Percentiles rank a stretch among this genome's conserved stretches.
phyloP scores from a whole-genome alignment of 2,113 vertebrate genomes.

The Mystacornis crossleyi region DNA sequence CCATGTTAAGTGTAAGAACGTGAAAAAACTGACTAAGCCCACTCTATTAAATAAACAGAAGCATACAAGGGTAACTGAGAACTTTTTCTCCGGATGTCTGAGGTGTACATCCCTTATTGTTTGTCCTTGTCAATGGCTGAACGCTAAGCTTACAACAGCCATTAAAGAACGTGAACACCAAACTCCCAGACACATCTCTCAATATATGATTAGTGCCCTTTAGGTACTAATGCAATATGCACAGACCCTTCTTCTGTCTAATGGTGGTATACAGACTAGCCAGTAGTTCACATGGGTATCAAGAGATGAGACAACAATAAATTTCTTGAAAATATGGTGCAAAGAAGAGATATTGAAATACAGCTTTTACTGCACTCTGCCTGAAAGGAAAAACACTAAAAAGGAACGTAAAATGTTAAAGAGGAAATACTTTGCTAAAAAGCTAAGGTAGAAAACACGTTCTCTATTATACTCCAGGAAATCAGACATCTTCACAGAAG shows the following conservation, averaged over 20 bases:
- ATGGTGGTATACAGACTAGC: not conserved
- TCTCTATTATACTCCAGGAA: not conserved
- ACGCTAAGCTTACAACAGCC: not conserved
- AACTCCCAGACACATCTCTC: not conserved
- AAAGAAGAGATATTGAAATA: not conserved
- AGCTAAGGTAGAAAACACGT: not conserved
- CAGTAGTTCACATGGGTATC: not conserved
- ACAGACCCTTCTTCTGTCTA: not conserved
- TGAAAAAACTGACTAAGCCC: not conserved
- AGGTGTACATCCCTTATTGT: not conserved
- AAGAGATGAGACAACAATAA: not conserved
- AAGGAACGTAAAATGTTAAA: not conserved
- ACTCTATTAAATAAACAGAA: not conserved
- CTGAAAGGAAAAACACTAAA: not conserved
- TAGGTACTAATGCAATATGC: not conserved
- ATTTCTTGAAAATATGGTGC: not conserved
- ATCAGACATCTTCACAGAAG: not conserved
- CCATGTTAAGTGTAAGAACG: not conserved
- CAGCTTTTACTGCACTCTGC: not conserved
- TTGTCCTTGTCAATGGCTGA: not conserved
- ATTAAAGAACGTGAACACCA: not conserved
- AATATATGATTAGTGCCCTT: not conserved
- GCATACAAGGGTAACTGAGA: rapidly evolving
- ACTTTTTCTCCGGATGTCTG: not conserved
- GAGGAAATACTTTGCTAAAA: not conserved